Base-by-base conservation (phyloP, 2,113 vertebrate species). In the Cephalopterus ornatus region DNA sequence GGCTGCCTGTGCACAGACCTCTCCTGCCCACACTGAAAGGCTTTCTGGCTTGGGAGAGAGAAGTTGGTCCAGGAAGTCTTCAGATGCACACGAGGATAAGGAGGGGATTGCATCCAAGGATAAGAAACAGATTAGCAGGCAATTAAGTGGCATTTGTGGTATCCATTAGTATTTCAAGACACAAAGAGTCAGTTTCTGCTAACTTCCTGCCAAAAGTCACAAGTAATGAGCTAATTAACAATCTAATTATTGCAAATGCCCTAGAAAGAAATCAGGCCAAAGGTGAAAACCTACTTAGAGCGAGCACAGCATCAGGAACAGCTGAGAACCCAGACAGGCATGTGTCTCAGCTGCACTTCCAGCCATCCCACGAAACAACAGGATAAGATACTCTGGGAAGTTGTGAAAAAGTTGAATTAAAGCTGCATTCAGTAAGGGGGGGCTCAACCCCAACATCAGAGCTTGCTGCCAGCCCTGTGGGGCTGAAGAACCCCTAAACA, bases 141-240 rank as follows among this genome's bases (percentile, higher is more conserved):
- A 92, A 88, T 94, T 92, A 94, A 84, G 65, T 37, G 47, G 96
- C 86, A 75, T 94, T 94, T 86, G 86, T 46, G 80, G 95, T 53
- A 85, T 59, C 89, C 77, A 94, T 96, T 90, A 93, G 90, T 88
- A 73, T 85, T 95, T 92, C 72, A 55, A 84, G 90, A 91, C 84
- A 91, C 72, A 58, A 86, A 78, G 88, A 94, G 72, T 90, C 89
- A 11, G 80, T 95, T 94, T 95, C 94, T 91, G 89, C 80, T 87
- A 81, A 79, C 88, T 94, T 94, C 95, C 91, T 97, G 95, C 83
- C 90, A 93, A 91, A 95, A 97, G 93, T 96, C 95, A 87, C 76
- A 92, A 94, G 86, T 94, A 96, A 92, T 79, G 93, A 96, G 93
- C 92, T 97, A 97, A 97, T 97, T 97, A 97, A 92, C 76, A 81